Percentiles rank a stretch among this genome's conserved stretches.
phyloP scores from a whole-genome alignment of 1,140 invertebrate genomes.

The Arctopsyche grandis region DNA sequence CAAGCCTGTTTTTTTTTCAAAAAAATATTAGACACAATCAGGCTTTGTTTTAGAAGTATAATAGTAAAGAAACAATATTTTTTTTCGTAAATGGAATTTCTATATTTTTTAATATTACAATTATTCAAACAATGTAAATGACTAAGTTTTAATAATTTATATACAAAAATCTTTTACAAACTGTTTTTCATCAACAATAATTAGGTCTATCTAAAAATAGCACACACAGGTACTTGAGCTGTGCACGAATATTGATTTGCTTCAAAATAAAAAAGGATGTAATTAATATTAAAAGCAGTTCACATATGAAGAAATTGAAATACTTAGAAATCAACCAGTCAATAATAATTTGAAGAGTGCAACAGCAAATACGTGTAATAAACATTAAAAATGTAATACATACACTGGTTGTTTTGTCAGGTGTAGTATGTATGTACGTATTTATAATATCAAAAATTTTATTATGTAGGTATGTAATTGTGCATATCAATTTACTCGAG shows the following conservation, averaged over 20 bases:
- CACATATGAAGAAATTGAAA: constrained; percentile 5
- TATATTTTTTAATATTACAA: constrained; percentile 44
- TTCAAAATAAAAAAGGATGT: constrained; percentile 26
- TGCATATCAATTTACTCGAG: too few species aligned
- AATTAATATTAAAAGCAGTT: neutral
- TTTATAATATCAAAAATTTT: neutral
- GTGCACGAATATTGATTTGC: constrained; percentile 40
- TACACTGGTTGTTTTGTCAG: neutral
- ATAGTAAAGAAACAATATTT: too few species aligned
- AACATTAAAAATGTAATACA: neutral
- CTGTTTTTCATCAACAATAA: constrained; percentile 33
- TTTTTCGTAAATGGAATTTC: too few species aligned
- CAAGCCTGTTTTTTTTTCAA: too few species aligned
- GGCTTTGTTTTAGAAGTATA: too few species aligned
- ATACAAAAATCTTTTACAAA: constrained; percentile 39
- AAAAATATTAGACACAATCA: too few species aligned
- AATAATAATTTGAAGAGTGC: neutral
- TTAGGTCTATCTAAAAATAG: constrained; percentile 38
- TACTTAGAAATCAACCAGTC: neutral
- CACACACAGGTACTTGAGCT: constrained; percentile 37
- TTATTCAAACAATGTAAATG: constrained; percentile 47
- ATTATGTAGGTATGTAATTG: too few species aligned
- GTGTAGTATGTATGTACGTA: too few species aligned
- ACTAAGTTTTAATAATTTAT: constrained; percentile 50
- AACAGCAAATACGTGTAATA: constrained; percentile 9